Evolutionary conservation across 1,140 invertebrate genomes (phyloP), one percentile per base, ranked within the genome.

Genomic region (Drosophila funebris): DNA sequence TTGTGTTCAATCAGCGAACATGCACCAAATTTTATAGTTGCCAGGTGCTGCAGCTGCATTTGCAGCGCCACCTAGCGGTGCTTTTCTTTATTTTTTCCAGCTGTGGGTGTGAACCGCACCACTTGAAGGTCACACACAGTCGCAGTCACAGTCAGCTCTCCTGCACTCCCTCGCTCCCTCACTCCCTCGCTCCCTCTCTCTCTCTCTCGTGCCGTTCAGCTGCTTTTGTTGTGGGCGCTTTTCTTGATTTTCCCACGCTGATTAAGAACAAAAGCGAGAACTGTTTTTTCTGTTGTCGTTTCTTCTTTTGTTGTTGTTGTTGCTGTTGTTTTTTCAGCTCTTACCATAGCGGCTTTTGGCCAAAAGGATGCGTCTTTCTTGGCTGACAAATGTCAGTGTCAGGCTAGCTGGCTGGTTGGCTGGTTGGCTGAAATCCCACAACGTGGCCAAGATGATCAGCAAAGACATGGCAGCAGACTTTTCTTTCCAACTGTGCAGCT

Each of bases 1-100:
- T 88, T 88, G 79, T 76, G 83, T 88, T 88, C 76, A 88, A 88
- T 88, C 83, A 88, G 83, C 72, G 75, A 88, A 88, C 83, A 88
- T 88, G 83, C 73, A 88, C 83, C 83, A 88, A 88, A 88, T 88
- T 88, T 88, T 61, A 48, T 56, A 71, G 78, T 44, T 68, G 77
- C 83, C 78, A 88, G 83, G 83, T 88, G 82, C 82, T 83, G 75
- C 77, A 44, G 78, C 66, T 80, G 63, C 54, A 57, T 33, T 44
- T 2, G 33, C 46, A 67, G 56, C 61, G 61, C 57, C 53, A 73
- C 44, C 58, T 70, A 52, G 58, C 73, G 57, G 57, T 60, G 33
- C 33, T 48, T 48, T 48, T 48, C 22, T 29, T 27, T 24, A n/a
- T n/a, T 20, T 11, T 31, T 24, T 5, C 22, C 52, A 24, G 29